Evolutionary conservation across 2,113 vertebrate genomes (phyloP).

Genomic region (Elachura formosa): DNA sequence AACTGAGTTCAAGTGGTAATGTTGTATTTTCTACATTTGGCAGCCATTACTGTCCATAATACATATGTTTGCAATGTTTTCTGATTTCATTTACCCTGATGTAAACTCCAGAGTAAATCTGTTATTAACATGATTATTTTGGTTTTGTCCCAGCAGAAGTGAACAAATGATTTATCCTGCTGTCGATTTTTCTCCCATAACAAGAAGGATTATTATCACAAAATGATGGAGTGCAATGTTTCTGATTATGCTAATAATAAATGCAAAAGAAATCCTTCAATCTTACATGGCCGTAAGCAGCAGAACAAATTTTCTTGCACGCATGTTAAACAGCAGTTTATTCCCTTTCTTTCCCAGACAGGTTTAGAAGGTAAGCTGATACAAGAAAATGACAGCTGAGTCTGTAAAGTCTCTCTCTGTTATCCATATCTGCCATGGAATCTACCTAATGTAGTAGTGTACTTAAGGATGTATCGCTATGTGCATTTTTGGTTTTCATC

Average conservation of each 20-base stretch:
- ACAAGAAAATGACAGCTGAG: background rate
- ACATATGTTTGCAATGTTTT: background rate
- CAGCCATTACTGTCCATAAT: background rate
- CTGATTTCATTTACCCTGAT: background rate
- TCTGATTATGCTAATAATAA: constrained; percentile 29
- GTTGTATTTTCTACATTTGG: background rate
- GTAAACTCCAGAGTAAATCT: background rate
- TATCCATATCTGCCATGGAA: background rate
- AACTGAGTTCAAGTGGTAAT: background rate
- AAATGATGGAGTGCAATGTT: background rate
- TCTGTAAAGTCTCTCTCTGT: background rate
- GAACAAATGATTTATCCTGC: background rate
- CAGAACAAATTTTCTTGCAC: background rate
- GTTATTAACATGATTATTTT: background rate
- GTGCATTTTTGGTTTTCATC: background rate
- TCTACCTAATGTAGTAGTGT: background rate
- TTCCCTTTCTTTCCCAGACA: constrained; percentile 16
- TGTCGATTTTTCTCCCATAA: background rate
- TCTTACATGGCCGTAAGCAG: background rate
- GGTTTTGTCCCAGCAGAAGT: background rate
- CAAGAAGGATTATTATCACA: background rate
- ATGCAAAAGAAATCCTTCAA: constrained; percentile 16
- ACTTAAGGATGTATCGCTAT: background rate
- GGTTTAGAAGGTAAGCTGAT: constrained; percentile 33
- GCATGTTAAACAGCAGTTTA: constrained; percentile 28